Evolutionary conservation across 2,113 vertebrate species (phyloP).

Genomic region (Pseudonaja textilis): DNA sequence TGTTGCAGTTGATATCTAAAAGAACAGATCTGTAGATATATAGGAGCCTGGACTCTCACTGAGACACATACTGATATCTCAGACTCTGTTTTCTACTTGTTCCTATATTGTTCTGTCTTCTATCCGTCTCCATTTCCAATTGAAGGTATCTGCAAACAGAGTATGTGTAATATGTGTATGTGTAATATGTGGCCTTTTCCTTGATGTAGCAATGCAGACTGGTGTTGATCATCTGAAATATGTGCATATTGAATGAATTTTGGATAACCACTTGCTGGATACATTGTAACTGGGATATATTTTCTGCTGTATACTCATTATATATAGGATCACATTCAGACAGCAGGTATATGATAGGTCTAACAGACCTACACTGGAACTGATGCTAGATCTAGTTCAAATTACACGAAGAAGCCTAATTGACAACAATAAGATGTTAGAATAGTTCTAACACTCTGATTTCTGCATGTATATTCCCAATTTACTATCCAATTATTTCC

Average conservation of each 20-base stretch:
- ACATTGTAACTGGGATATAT: not conserved
- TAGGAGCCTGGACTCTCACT: not conserved
- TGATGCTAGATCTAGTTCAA: not conserved
- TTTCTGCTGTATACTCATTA: not conserved
- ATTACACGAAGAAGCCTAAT: not conserved
- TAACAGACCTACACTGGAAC: not conserved
- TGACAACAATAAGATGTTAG: not conserved
- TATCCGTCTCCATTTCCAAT: not conserved
- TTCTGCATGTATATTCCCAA: not conserved
- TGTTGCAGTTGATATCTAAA: not conserved
- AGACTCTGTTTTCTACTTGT: not conserved
- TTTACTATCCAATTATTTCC: not conserved
- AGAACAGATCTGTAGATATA: not conserved
- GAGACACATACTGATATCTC: not conserved
- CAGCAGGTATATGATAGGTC: not conserved
- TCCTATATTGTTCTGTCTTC: not conserved
- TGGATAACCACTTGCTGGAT: not conserved
- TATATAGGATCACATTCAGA: not conserved
- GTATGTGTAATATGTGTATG: not conserved
- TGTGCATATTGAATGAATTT: not conserved
- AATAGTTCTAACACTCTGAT: not conserved
- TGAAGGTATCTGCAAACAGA: not conserved
- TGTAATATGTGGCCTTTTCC: not conserved
- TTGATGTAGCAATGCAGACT: not conserved
- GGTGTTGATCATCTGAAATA: not conserved